phyloP scores from a whole-genome alignment of 1,140 invertebrate genomes.

The Drosophila pseudoobscura region DNA sequence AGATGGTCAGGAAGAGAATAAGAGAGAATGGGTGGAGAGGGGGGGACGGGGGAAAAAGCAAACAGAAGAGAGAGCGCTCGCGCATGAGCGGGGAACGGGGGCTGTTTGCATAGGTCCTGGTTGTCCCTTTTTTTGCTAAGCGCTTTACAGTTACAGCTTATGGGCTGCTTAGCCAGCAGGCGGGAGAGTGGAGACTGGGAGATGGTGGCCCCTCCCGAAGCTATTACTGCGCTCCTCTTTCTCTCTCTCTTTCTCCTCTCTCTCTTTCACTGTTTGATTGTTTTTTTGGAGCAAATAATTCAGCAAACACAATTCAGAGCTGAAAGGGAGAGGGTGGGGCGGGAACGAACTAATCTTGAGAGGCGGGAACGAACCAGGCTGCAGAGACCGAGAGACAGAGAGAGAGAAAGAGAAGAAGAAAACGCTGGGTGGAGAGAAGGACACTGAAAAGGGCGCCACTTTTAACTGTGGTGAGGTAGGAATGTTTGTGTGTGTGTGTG shows the following conservation, averaged over 20 bases:
- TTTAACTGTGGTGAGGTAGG: conserved; percentile 78
- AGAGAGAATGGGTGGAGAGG: conserved; percentile 8
- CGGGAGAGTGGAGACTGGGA: not conserved
- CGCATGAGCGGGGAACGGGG: conserved; percentile 54
- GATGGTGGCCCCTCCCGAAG: conserved; percentile 2
- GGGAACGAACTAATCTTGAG: no score
- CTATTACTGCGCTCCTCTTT: conserved; percentile 18
- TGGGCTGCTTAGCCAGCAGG: conserved; percentile 35
- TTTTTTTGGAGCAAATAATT: conserved; percentile 56
- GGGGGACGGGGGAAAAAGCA: conserved; percentile 14
- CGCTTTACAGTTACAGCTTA: conserved; percentile 67
- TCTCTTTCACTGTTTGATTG: conserved; percentile 29
- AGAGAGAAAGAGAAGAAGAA: conserved; percentile 19
- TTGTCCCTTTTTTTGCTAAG: conserved; percentile 55
- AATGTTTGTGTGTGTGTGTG: conserved; percentile 43
- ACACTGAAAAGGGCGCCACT: conserved; percentile 74
- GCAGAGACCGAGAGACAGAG: conserved; percentile 3
- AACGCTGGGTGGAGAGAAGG: conserved; percentile 44
- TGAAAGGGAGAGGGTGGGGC: no score
- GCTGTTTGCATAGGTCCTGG: conserved; percentile 78
- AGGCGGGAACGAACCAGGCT: no score
- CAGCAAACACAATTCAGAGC: conserved; percentile 22
- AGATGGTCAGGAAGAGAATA: conserved; percentile 28
- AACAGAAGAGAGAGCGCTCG: conserved; percentile 21
- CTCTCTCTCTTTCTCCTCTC: conserved; percentile 30